A percentile compares a stretch with the other conserved stretches of the same genome.
These are phyloP conservation scores for Philereme vetulata DNA, from an alignment of 2,888 invertebrate genomes.

Conservation along the genomic window DNA sequence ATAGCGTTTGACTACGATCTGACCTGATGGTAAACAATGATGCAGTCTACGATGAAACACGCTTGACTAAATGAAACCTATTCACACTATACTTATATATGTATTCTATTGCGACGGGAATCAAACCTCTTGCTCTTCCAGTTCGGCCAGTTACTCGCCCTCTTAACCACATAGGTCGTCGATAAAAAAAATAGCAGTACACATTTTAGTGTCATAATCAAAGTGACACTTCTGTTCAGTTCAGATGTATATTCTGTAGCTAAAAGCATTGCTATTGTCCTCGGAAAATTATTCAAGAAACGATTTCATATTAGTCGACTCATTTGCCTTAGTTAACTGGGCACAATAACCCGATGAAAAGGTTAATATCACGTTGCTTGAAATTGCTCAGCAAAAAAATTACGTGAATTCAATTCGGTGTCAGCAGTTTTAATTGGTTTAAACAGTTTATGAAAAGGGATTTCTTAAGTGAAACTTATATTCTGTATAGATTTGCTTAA, in stretches of 20 bases:
- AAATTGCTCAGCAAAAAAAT: neutral
- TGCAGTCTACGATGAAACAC: too few species aligned
- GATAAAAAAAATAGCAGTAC: too few species aligned
- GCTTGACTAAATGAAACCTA: too few species aligned
- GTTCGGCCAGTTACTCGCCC: too few species aligned
- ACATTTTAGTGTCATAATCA: too few species aligned
- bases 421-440: slow-evolving; percentile 8
- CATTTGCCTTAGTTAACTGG: slow-evolving; percentile 22
- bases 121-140: too few species aligned
- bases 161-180: too few species aligned
- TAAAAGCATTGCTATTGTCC: slow-evolving; percentile 31
- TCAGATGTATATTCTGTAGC: neutral
- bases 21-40: too few species aligned
- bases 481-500: too few species aligned
- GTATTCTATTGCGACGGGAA: too few species aligned
- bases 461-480: neutral
- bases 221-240: neutral
- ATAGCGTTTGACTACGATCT: too few species aligned
- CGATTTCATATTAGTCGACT: slow-evolving; percentile 29
- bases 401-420: slow-evolving; percentile 14
- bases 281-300: slow-evolving; percentile 34
- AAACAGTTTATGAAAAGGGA: slow-evolving; percentile 12
- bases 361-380: slow-evolving; percentile 15
- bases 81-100: too few species aligned
- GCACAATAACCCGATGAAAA: slow-evolving; percentile 15